Percentiles rank a stretch among this genome's conserved stretches.
Evolutionary conservation across 2,888 invertebrate genomes (phyloP).

Genomic region (Acanthosepion lycidas): DNA sequence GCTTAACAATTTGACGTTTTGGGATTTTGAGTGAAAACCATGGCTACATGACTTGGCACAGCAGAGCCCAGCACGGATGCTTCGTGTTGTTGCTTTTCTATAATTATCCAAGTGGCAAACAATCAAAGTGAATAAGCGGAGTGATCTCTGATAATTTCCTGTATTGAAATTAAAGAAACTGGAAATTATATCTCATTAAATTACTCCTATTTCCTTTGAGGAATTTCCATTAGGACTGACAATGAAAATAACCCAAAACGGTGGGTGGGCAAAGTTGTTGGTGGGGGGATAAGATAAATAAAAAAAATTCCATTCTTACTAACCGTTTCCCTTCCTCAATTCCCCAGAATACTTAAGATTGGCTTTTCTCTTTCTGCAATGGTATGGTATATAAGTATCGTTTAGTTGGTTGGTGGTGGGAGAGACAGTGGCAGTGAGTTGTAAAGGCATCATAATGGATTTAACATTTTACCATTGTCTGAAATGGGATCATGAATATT

Average conservation of each 20-base stretch:
- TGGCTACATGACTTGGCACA: neutral
- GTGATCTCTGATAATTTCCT: neutral
- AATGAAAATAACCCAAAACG: neutral
- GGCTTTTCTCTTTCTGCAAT: too few species aligned
- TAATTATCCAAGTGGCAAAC: neutral
- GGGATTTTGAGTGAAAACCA: neutral
- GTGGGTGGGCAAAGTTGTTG: neutral
- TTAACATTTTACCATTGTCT: neutral
- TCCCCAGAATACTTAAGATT: too few species aligned
- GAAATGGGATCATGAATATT: neutral
- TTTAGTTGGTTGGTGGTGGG: too few species aligned
- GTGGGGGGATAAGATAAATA: too few species aligned
- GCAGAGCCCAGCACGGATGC: neutral
- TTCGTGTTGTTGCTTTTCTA: conserved; percentile 9
- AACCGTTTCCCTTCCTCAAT: too few species aligned
- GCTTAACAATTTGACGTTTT: neutral
- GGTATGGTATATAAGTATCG: too few species aligned
- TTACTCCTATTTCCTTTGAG: neutral
- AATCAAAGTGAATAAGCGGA: neutral
- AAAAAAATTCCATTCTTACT: too few species aligned
- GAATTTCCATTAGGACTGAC: conserved; percentile 15
- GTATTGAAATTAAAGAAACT: conserved; percentile 1
- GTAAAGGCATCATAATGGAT: neutral
- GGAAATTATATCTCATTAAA: conserved; percentile 22
- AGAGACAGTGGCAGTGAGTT: too few species aligned